These are phyloP conservation scores for Cecidostiba fungosa DNA, from an alignment of 2,888 invertebrate genomes.

Conservation along the genomic window DNA sequence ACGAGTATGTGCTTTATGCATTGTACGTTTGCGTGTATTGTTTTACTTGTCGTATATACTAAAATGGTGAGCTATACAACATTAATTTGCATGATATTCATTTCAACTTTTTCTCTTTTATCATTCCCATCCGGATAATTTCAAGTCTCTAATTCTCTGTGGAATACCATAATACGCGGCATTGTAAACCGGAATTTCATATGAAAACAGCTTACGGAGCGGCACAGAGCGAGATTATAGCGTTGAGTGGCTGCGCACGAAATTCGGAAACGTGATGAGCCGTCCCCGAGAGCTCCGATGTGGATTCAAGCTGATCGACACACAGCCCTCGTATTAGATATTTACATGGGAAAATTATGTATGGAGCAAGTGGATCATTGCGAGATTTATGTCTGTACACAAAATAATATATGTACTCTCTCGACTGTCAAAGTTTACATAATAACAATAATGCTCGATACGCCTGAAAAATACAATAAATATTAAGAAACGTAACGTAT, in stretches of 20 bases:
- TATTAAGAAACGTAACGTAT: background rate
- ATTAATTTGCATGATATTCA: too few relatives aligned
- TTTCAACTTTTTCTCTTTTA: background rate
- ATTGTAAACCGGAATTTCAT: conserved; percentile 70
- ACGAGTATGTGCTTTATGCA: conserved; percentile 30
- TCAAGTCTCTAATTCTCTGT: conserved; percentile 12
- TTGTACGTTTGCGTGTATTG: background rate
- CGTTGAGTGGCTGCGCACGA: conserved; percentile 24
- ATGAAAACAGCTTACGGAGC: conserved; percentile 72
- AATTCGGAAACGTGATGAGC: conserved; percentile 31
- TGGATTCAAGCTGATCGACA: conserved; percentile 29
- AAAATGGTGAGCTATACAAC: too few relatives aligned
- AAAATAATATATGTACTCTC: background rate
- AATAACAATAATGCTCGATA: background rate
- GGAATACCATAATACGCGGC: background rate
- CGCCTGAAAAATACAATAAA: too few relatives aligned
- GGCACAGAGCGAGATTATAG: conserved; percentile 47
- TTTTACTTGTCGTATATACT: background rate
- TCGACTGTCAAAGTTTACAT: background rate
- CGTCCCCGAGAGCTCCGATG: background rate
- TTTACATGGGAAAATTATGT: conserved; percentile 10
- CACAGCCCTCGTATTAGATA: background rate
- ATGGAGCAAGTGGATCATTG: background rate
- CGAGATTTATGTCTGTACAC: background rate
- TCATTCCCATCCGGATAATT: background rate